Percentiles rank a stretch among this genome's conserved stretches.
Evolutionary conservation across 2,888 invertebrate species (phyloP).

Genomic region (Aromia moschata): DNA sequence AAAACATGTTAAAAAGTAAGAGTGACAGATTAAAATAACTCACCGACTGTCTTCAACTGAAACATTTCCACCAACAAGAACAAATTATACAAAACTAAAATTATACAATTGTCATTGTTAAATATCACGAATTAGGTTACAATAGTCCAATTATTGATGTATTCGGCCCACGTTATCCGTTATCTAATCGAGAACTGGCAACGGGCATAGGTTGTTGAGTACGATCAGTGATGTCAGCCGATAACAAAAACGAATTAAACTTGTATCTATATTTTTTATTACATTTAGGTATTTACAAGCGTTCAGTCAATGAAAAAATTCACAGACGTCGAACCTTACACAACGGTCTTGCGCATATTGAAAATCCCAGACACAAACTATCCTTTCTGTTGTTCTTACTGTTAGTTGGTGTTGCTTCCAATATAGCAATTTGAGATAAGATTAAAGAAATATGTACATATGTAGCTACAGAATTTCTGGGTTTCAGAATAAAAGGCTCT

Average conservation of each 20-base stretch:
- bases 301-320: neutral
- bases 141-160: constrained; percentile 5
- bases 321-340: too few species aligned
- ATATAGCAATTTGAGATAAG: too few species aligned
- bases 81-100: neutral
- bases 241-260: neutral
- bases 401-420: too few species aligned
- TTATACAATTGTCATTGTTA: constrained; percentile 4
- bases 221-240: constrained; percentile 6
- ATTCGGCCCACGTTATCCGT: neutral
- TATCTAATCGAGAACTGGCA: constrained; percentile 17
- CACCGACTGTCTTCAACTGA: neutral
- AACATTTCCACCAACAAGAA: constrained; percentile 2
- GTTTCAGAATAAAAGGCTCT: too few species aligned
- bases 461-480: too few species aligned
- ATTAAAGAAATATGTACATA: too few species aligned
- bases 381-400: too few species aligned
- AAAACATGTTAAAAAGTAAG: too few species aligned
- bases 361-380: too few species aligned
- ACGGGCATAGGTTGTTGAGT: constrained; percentile 5
- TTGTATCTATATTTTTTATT: neutral
- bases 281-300: constrained; percentile 1
- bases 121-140: constrained; percentile 10
- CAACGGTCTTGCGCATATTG: too few species aligned
- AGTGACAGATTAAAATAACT: too few species aligned